Conservation (phyloP, 35 echinoderm and acorn worm species). For the Ophiothrix spiculata region DNA sequence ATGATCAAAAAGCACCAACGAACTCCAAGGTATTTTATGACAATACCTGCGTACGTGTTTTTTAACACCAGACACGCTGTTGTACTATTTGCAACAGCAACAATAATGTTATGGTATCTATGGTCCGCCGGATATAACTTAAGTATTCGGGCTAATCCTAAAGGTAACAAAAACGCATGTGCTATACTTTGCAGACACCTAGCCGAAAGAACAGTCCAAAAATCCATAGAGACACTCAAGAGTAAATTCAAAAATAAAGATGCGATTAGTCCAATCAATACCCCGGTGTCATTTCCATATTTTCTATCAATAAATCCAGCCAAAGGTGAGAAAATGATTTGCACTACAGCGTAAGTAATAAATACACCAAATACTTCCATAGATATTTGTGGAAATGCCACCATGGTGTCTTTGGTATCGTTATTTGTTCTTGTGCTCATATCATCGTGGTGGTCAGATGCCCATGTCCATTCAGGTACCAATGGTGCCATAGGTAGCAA, state of each 20-base stretch:
- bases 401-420: background rate
- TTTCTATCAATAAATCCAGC: background rate
- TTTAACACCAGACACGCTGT: background rate
- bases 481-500: background rate
- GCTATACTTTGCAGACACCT: background rate
- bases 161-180: background rate
- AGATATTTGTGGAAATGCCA: background rate
- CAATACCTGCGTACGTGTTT: background rate
- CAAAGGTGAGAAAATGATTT: background rate
- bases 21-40: background rate
- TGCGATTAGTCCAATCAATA: background rate
- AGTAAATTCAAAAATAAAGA: background rate
- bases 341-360: background rate
- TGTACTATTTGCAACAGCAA: background rate
- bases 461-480: background rate
- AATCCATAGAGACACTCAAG: background rate
- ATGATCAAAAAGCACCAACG: background rate
- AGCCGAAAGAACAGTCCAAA: background rate
- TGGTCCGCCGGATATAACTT: background rate
- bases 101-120: background rate
- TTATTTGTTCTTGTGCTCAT: background rate
- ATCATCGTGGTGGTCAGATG: too few relatives aligned
- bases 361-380: background rate
- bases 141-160: background rate
- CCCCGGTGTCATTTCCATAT: background rate